Percentiles rank a stretch among this genome's conserved stretches.
Evolutionary conservation across 2,113 vertebrate species (phyloP).

Genomic region (Ardeotis arabs): DNA sequence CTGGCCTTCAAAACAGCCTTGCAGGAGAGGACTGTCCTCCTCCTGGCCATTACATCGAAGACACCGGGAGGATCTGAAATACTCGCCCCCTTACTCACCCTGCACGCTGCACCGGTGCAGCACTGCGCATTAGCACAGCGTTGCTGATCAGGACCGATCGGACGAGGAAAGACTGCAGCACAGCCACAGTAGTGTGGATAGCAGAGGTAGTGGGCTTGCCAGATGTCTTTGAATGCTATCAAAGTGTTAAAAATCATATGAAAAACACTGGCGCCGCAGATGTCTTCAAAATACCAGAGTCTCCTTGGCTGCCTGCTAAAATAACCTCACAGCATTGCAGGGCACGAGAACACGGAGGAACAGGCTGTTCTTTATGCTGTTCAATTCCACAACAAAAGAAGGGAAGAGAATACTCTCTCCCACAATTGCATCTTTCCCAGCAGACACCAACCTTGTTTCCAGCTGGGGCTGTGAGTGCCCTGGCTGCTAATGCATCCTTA

Average conservation of each 20-base stretch:
- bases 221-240: conserved; percentile 5
- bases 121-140: fast-evolving
- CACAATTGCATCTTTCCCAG: conserved; percentile 29
- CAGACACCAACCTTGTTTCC: conserved; percentile 26
- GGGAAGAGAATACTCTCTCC: conserved; percentile 1
- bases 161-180: background rate
- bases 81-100: background rate
- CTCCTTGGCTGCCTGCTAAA: conserved; percentile 65
- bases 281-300: conserved; percentile 66
- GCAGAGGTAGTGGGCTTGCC: background rate
- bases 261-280: conserved; percentile 49
- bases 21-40: background rate
- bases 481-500: conserved; percentile 14
- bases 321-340: conserved; percentile 62
- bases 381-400: conserved; percentile 44
- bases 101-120: background rate
- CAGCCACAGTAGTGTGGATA: fast-evolving
- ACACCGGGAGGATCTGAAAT: background rate
- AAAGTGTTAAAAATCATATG: conserved; percentile 60
- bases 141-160: background rate
- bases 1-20: background rate
- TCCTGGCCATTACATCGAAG: background rate
- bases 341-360: conserved; percentile 45
- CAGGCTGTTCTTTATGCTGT: conserved; percentile 52
- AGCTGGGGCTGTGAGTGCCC: conserved; percentile 27